Base-by-base conservation (phyloP, 2,888 invertebrate species). In the Cataglyphis cursor region DNA sequence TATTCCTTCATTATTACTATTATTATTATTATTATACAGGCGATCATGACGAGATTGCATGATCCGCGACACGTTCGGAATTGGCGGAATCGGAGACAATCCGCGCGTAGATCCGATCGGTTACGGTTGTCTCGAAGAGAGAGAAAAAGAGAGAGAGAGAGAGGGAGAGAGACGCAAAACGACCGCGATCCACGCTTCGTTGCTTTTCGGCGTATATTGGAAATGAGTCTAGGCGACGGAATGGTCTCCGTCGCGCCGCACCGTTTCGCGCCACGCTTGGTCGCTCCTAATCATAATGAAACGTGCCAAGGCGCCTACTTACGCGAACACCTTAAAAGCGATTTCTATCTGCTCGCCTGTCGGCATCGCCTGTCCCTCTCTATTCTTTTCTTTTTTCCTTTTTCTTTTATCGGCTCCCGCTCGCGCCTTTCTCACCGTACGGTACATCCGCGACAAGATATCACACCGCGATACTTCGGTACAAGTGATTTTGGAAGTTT, bases 211-310 rank as follows among this genome's bases (percentile, higher is more conserved):
- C 51, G 51, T 92, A 92, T 91, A 92, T 92, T 92, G 90, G 92
- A 87, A 84, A 89, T 89, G 89, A 91, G 90, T 88, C 88, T 90
- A 88, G 89, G 85, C 86, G 78, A 83, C 75, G 64, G 81, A 83
- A 81, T 65, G 86, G 89, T 84, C 82, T 84, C 85, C 85, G 86
- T 75, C 82, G 86, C 73, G 86, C 73, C 82, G 80, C 82, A 85
- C 85, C 86, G 83, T 85, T 87, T 86, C 87, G 84, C 54, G 90
- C 90, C 91, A 95, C 94, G 94, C 93, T 94, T 93, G 92, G 92
- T 91, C 93, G 94, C 92, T 90, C 90, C 93, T 94, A 94, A 94
- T 94, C 93, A 92, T 93, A 94, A 95, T 94, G 94, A 90, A 94
- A 94, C 93, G 94, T 94, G 94, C 94, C 94, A 94, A 94, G 94